Evolutionary conservation across 2,888 invertebrate genomes (phyloP), one percentile per base, ranked within the genome.

Genomic region (Gastracanthus pulcherrimus): DNA sequence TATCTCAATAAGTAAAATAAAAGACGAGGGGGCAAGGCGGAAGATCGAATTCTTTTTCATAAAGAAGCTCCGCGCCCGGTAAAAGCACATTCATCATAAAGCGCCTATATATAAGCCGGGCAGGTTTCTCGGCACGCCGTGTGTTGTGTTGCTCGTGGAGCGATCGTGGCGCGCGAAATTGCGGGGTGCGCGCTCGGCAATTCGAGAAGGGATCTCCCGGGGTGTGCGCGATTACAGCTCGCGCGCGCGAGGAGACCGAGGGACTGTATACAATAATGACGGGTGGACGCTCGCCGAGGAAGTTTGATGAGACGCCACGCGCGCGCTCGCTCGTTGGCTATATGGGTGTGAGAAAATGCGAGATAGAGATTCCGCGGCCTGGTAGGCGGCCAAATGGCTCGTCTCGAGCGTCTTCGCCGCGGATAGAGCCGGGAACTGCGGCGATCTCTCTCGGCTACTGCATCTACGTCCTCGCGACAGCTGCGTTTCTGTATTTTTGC

Each of bases 351-450:
- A 74, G 62, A 62, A 62, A 62, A 62, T 62, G 34, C 45, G 72
- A 45, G 26, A 29, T n/a, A 45, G 41, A 29, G 26, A 29, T 38
- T 29, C 45, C n/a, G 38, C 60, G 45, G 38, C 34, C 34, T 74
- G 74, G 74, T 74, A 74, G 23, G 29, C 45, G 45, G 74, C 74
- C 74, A 74, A 74, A 74, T 74, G 45, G 31, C 62, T 62, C 62
- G 41, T 29, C 58, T 29, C 45, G 41, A 16, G 13, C 26, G 19
- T 48, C 48, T 3, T 0, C 16, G 48, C 19, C 26, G 13, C 26
- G 11, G 51, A 51, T 51, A 41, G 5, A 55, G 55, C 55, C 26
- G 26, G 9, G 26, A 23, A n/a, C n/a, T n/a, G n/a, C n/a, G n/a
- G n/a, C n/a, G n/a, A n/a, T n/a, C n/a, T n/a, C n/a, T n/a, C n/a